Base-by-base conservation (phyloP, 23 tunicate genomes). In the Trididemnum nubilum region DNA sequence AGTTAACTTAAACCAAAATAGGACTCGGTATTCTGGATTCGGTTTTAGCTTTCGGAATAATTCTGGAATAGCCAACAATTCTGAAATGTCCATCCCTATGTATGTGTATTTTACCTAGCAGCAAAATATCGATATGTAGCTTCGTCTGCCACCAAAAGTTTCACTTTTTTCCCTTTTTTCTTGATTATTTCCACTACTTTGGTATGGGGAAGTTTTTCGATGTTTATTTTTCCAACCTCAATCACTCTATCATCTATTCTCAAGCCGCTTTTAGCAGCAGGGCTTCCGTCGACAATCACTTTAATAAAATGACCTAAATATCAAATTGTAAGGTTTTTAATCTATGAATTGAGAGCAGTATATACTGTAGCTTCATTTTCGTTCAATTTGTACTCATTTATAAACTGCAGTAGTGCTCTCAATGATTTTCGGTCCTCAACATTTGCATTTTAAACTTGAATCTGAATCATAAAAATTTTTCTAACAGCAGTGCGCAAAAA, bases 291-390 rank as follows among this genome's bases (percentile, higher is more conserved):
- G 0, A 65, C 84, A 2, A 93, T 85, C 19, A 64, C 75, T 64
- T 93, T 82, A 24, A 93, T 80, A 81, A 93, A 80, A 51, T 93
- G 92, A 26, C 86, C 97, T 92, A 76, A 0, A 82, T 24, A 54
- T 21, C 12, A 70, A 70, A n/a, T n/a, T n/a, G n/a, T n/a, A 64
- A 50, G 18, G 19, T 50, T 50, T 12, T 12, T 12, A 50, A 12
- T 12, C 18, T 50, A 12, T 12, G 12, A 12, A 50, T 12, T 50
- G 57, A 12, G 19, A 50, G 57, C 57, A 50, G 19, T 12, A 19
- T 50, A 19, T 19, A 50, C 19, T 50, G 57, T 19, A 12, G 12
- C 57, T 50, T 19, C 57, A 50, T 12, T 12, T 19, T 12, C 18
- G 12, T 50, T 50, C 57, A 50, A 50, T 50, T 19, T 50, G n/a